Conservation (phyloP, 1,140 invertebrate genomes). For the Drosophila kanapiae region DNA sequence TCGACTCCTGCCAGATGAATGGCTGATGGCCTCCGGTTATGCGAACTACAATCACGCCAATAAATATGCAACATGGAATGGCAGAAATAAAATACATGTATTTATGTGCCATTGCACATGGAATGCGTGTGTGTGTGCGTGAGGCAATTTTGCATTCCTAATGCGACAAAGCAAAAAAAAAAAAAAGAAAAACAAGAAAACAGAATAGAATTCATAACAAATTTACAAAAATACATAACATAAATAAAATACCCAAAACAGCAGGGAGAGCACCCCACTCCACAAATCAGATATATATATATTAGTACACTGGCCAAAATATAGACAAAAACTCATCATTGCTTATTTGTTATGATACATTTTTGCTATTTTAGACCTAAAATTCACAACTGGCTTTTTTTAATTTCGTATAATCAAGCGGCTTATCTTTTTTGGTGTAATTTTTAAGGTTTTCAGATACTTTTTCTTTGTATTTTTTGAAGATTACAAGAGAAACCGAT, state of each 20-base stretch:
- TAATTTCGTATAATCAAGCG: too few relatives aligned
- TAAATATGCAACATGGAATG: constrained; percentile 71
- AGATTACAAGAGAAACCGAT: too few relatives aligned
- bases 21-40: constrained; percentile 41
- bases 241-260: constrained; percentile 68
- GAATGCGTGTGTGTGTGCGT: constrained; percentile 27
- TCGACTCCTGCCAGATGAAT: constrained; percentile 25
- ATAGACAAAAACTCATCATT: too few relatives aligned
- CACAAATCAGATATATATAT: background rate
- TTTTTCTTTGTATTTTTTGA: too few relatives aligned
- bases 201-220: constrained; percentile 66
- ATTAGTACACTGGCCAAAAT: background rate
- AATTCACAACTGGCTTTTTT: too few relatives aligned
- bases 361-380: too few relatives aligned
- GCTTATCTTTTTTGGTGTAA: too few relatives aligned
- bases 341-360: too few relatives aligned
- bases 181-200: background rate
- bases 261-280: background rate
- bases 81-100: constrained; percentile 39
- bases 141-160: constrained; percentile 76
- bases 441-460: too few relatives aligned
- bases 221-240: constrained; percentile 68
- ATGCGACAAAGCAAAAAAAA: constrained; percentile 71
- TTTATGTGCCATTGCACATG: constrained; percentile 20
- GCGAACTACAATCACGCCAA: constrained; percentile 56